These are phyloP conservation scores for Proales similis DNA, from an alignment of 1,140 invertebrate species.

Conservation along the genomic window DNA sequence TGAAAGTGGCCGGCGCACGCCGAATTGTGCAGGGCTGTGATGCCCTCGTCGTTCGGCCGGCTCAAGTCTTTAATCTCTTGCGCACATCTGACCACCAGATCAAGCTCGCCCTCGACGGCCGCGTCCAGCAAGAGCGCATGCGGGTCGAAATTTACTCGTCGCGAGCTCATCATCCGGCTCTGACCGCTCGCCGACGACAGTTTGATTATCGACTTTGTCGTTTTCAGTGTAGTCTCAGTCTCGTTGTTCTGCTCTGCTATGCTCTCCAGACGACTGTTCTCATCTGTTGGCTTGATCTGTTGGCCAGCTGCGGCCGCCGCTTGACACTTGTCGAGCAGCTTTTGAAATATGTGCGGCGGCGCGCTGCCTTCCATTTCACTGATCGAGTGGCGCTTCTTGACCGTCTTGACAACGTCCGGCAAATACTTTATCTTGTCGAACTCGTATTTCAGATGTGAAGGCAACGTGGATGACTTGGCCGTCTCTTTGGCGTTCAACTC, in stretches of 20 bases:
- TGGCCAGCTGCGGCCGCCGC: background rate
- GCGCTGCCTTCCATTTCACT: constrained; percentile 23
- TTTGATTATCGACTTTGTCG: constrained; percentile 35
- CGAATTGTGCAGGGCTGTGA: constrained; percentile 96
- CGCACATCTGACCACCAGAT: constrained; percentile 30
- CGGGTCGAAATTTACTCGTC: constrained; percentile 92
- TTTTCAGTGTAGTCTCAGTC: background rate
- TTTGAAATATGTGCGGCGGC: background rate
- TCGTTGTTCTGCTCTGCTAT: background rate
- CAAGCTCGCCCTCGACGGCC: constrained; percentile 82
- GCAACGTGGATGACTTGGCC: background rate
- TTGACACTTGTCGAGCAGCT: constrained; percentile 30
- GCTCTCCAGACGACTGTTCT: constrained; percentile 2
- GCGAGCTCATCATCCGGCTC: too few species aligned
- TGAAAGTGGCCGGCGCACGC: constrained; percentile 83
- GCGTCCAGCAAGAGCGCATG: constrained; percentile 88
- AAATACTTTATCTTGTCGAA: constrained; percentile 32
- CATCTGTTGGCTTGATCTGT: background rate
- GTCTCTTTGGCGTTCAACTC: background rate
- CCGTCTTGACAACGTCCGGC: constrained; percentile 27
- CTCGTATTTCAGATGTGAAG: constrained; percentile 17
- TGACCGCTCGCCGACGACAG: background rate
- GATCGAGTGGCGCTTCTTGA: constrained; percentile 38
- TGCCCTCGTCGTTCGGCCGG: constrained; percentile 90
- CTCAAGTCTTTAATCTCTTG: constrained; percentile 58